A percentile compares a stretch with the other conserved stretches of the same genome.
These are phyloP conservation scores for Platycnemis pennipes DNA, from an alignment of 2,888 invertebrate species.

Conservation along the genomic window DNA sequence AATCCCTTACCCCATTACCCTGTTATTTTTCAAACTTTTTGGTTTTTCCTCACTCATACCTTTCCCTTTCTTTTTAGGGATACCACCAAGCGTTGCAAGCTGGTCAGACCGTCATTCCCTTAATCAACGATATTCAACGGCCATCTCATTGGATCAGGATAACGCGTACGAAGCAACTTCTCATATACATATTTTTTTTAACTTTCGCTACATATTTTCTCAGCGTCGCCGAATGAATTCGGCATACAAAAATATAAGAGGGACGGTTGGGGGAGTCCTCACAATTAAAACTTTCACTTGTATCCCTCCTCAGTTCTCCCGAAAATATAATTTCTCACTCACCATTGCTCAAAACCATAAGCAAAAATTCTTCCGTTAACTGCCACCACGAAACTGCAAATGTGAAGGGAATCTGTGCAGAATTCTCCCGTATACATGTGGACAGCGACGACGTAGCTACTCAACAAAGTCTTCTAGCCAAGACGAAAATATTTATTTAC, in stretches of 20 bases:
- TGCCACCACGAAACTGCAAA: not conserved
- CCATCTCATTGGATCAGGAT: not conserved
- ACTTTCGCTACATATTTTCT: not conserved
- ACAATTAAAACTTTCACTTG: not conserved
- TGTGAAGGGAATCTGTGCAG: not conserved
- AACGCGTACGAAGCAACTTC: not conserved
- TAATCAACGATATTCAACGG: not conserved
- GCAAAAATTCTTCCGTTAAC: not conserved
- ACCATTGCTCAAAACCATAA: not conserved
- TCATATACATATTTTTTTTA: not conserved
- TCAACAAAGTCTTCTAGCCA: too few species aligned
- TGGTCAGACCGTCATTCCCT: not conserved
- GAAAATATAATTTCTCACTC: not conserved
- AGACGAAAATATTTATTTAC: too few species aligned
- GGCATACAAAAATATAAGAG: constrained; percentile 21
- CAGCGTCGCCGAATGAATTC: not conserved
- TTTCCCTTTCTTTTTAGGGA: not conserved
- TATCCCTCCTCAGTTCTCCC: not conserved
- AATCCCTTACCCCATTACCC: not conserved
- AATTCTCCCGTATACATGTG: not conserved
- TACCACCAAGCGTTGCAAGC: not conserved
- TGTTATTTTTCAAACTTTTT: not conserved
- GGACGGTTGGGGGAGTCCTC: not conserved
- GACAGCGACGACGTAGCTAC: not conserved
- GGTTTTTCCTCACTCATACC: not conserved